Base-by-base conservation (phyloP, 2,888 invertebrate species). In the Polyploca ridens region DNA sequence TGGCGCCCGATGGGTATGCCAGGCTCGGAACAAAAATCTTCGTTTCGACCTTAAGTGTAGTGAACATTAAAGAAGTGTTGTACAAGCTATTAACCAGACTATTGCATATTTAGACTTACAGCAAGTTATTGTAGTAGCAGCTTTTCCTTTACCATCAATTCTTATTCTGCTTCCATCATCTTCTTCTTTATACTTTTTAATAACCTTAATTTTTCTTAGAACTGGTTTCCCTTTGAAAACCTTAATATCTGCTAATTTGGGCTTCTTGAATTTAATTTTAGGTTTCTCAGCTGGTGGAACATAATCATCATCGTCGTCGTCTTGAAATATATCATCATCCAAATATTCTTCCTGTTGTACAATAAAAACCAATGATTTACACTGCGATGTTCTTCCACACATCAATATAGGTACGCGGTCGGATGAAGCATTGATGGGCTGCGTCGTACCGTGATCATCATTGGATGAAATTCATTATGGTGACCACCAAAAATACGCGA, bases 301-400 rank as follows among this genome's bases (percentile, higher is more conserved):
- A 80, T 92, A 93, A 69, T 93, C 91, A 68, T 84, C 88, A 78
- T 92, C 92, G 74, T 88, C 90, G 74, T 93, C 92, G 73, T 90
- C 91, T 83, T 90, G 87, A 73, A 88, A 92, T 54, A 87, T 69
- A 71, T 87, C 86, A 73, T 91, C 91, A 78, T 91, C 91, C 63
- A 90, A 72, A 72, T 85, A 91, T 76, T 93, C 92, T 62, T 78
- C 75, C 91, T 92, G 71, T 65, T 84, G 84, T 66, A 10, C 63
- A 70, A 72, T n/a, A 58, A 57, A 64, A 33, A 60, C 65, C 60
- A n/a, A 46, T 10, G 6, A 5, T n/a, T n/a, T 7, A 59, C 10
- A 58, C 64, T 33, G 27, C 1, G 27, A 27, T 27, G 19, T 58
- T 54, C n/a, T 7, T 54, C 13, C 13, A 41, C 41, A 41, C n/a